A percentile compares a stretch with the other conserved stretches of the same genome.
These are phyloP conservation scores for Etheostoma spectabile DNA, from an alignment of 2,113 vertebrate species.

Conservation along the genomic window DNA sequence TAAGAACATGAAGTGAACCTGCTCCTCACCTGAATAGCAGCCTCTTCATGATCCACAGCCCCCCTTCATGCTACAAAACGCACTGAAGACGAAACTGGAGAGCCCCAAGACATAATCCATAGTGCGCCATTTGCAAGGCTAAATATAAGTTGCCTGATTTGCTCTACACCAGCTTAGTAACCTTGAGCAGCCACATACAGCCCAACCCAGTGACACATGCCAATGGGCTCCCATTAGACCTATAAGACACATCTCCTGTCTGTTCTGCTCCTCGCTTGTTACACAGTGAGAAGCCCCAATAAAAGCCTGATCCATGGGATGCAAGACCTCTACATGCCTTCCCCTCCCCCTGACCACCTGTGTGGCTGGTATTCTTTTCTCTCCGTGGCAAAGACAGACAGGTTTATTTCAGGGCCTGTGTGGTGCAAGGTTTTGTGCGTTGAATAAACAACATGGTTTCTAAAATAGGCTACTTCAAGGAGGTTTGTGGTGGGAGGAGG, in stretches of 20 bases:
- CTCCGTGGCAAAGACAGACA: constrained; percentile 48
- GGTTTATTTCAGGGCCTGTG: constrained; percentile 55
- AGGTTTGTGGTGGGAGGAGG: constrained; percentile 29
- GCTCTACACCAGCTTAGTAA: constrained; percentile 76
- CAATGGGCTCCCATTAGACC: constrained; percentile 61
- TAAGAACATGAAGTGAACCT: constrained; percentile 45
- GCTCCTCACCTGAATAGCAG: constrained; percentile 74
- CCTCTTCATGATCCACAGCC: constrained; percentile 50
- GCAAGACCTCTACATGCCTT: constrained; percentile 55
- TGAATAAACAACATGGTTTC: constrained; percentile 8
- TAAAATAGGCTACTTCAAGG: constrained; percentile 24
- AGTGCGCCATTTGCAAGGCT: constrained; percentile 80
- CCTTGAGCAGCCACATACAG: constrained; percentile 74
- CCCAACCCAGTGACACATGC: constrained; percentile 68
- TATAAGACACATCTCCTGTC: constrained; percentile 60
- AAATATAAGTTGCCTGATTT: constrained; percentile 85
- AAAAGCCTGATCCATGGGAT: constrained; percentile 52
- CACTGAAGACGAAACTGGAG: constrained; percentile 85
- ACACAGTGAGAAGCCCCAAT: constrained; percentile 34
- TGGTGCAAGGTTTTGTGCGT: constrained; percentile 19
- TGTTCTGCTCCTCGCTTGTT: constrained; percentile 33
- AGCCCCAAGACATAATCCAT: constrained; percentile 83
- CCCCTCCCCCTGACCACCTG: constrained; percentile 44
- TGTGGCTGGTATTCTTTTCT: constrained; percentile 49
- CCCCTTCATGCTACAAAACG: constrained; percentile 69